Conservation (phyloP, 2,113 vertebrate genomes). For the Canis aureus region DNA sequence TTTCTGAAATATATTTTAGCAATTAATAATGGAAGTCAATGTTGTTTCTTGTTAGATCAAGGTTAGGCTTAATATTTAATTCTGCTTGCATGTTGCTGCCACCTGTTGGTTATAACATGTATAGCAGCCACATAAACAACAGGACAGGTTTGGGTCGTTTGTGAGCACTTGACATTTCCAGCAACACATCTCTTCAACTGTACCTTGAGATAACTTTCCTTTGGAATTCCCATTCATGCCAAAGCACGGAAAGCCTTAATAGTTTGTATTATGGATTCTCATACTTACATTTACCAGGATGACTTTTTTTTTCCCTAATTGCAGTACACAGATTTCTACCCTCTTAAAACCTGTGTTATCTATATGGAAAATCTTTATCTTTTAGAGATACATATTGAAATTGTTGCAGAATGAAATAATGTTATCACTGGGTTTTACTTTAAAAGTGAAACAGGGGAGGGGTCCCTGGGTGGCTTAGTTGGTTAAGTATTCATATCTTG, state of each 20-base stretch:
- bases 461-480: background rate
- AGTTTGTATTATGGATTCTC: background rate
- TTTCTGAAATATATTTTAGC: background rate
- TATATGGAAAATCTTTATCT: background rate
- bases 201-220: slow-evolving; percentile 31
- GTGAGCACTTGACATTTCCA: background rate
- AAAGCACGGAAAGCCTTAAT: background rate
- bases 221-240: background rate
- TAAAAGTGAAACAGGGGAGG: background rate
- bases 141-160: background rate
- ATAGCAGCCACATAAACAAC: background rate
- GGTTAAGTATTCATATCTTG: background rate
- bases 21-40: background rate
- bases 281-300: background rate
- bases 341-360: background rate
- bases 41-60: fast-evolving
- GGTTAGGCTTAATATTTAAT: background rate
- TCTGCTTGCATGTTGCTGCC: slow-evolving; percentile 43
- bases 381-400: background rate
- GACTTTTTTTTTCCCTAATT: background rate
- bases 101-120: slow-evolving; percentile 32
- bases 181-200: background rate
- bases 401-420: background rate
- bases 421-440: background rate
- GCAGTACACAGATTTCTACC: background rate